Evolutionary conservation across 2,113 vertebrate genomes (phyloP), one percentile per base, ranked within the genome.

Genomic region (Megalops atlanticus): DNA sequence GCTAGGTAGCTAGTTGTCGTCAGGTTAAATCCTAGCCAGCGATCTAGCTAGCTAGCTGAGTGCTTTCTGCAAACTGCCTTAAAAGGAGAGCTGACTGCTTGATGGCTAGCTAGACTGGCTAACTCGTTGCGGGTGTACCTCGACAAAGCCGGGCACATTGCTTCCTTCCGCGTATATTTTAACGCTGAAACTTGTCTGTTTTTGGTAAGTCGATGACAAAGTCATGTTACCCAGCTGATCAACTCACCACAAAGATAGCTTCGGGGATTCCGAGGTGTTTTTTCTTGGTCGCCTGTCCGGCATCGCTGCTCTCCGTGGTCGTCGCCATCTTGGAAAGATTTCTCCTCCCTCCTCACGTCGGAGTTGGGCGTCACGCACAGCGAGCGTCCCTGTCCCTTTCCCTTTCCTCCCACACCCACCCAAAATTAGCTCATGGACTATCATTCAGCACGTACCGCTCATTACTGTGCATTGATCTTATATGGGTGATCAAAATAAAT

Each of bases 261-360:
- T 97, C 96, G 0, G 97, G 97, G 83, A 99, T 98, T 2, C 97
- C 97, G 33, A 99, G 93, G 38, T 97, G 96, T 76, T 94, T 93
- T 76, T 94, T 94, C 91, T 94, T 96, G 38, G 90, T 91, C 45
- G 92, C 93, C 40, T 88, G 83, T 2, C 85, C 89, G 43, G 85
- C 91, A 85, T 94, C 94, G 91, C 90, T 90, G 85, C 91, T 91
- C 84, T 95, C 93, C 85, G 90, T 92, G 88, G 95, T 94, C 88
- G 93, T 89, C 90, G 97, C 96, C 97, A 98, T 98, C 91, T 95
- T 97, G 93, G 84, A 94, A 88, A 91, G 81, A 90, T 81, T 73
- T 89, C 87, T 86, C 87, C 91, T 90, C 86, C 89, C 89, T 89
- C 89, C 81, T 91, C 80, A 86, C 89, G 86, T 77, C 83, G 58